phyloP scores from a whole-genome alignment of 2,797 vertebrate genomes.

The Scarus forsteni region DNA sequence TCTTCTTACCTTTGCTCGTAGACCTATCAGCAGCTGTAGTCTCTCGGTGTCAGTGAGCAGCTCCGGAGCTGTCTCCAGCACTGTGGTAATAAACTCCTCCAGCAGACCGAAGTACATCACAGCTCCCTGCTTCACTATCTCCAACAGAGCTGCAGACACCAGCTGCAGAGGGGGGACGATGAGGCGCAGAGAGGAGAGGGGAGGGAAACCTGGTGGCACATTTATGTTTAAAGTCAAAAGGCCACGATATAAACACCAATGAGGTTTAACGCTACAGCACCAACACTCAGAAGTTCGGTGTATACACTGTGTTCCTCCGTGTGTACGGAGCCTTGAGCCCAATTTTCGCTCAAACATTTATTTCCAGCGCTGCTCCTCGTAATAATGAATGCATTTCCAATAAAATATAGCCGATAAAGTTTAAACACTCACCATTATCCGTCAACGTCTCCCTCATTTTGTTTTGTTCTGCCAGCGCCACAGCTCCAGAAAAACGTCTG shows the following conservation, averaged over 20 bases:
- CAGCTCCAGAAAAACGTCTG: no score
- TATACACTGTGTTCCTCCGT: no score
- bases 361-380: no score
- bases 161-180: slow-evolving; percentile 32
- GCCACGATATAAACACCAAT: neutral
- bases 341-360: no score
- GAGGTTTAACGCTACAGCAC: neutral
- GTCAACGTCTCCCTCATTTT: no score
- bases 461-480: no score
- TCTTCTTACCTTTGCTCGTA: slow-evolving; percentile 35
- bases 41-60: slow-evolving; percentile 41
- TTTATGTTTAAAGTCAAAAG: neutral
- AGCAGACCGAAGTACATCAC: slow-evolving; percentile 50
- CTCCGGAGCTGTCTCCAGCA: slow-evolving; percentile 50
- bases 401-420: no score
- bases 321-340: no score
- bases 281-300: neutral
- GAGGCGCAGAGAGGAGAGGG: slow-evolving; percentile 45
- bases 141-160: slow-evolving; percentile 55
- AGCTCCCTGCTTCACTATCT: slow-evolving; percentile 47
- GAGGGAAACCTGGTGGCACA: slow-evolving; percentile 10
- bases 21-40: slow-evolving; percentile 32
- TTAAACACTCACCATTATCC: no score
- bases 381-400: no score
- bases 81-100: slow-evolving; percentile 55